phyloP scores from a whole-genome alignment of 2,888 invertebrate species.

The Trissonchulus sp. region DNA sequence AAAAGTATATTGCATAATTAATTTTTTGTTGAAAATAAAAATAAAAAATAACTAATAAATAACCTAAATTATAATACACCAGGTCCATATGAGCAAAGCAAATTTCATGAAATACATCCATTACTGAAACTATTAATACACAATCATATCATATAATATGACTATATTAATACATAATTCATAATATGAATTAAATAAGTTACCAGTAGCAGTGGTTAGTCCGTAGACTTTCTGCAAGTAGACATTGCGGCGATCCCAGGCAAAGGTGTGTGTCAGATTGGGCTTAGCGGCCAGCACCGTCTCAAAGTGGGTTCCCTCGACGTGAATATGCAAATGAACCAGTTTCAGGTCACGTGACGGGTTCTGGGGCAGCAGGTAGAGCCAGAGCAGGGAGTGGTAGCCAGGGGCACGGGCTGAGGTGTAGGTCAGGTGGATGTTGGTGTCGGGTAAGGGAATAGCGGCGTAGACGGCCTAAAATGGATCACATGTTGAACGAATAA shows the following conservation, averaged over 20 bases:
- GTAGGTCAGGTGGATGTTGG: constrained; percentile 71
- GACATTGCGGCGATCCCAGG: constrained; percentile 95
- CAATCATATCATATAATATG: too few species aligned
- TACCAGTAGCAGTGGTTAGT: constrained; percentile 84
- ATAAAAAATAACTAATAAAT: too few species aligned
- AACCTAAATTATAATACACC: too few species aligned
- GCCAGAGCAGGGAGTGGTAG: constrained; percentile 83
- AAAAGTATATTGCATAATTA: too few species aligned
- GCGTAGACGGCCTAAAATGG: constrained; percentile 20
- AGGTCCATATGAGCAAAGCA: too few species aligned
- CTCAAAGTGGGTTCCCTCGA: constrained; percentile 84
- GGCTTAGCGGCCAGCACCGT: constrained; percentile 93
- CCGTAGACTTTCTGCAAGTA: constrained; percentile 97
- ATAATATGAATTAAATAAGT: too few species aligned
- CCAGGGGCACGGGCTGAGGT: constrained; percentile 90
- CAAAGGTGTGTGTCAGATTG: constrained; percentile 85
- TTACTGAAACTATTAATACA: too few species aligned
- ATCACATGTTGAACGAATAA: too few species aligned
- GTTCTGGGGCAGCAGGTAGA: constrained; percentile 72
- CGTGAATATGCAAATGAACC: constrained; percentile 85
- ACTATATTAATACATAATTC: too few species aligned
- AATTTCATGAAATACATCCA: too few species aligned
- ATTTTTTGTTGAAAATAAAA: too few species aligned
- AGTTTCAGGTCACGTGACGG: constrained; percentile 74
- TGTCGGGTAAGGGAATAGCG: not conserved